Evolutionary conservation across 2,797 vertebrate genomes (phyloP).

Genomic region (Cirrhinus mrigala): DNA sequence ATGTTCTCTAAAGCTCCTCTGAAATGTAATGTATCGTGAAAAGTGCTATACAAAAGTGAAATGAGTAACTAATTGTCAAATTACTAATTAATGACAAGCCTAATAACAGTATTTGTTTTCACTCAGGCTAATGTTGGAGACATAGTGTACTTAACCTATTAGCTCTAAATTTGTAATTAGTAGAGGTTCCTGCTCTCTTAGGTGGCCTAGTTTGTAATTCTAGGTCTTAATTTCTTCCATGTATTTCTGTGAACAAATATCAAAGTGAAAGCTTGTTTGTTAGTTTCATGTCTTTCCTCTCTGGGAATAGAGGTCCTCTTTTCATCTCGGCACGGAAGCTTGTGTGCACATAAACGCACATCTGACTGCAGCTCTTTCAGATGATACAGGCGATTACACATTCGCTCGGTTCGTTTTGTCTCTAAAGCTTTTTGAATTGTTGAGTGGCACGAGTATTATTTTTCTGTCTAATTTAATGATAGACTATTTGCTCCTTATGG

Average conservation of each 20-base stretch:
- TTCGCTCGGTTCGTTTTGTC: constrained; percentile 46
- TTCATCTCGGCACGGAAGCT: constrained; percentile 42
- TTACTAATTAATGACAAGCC: background rate
- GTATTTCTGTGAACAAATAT: constrained; percentile 51
- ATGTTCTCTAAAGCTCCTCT: background rate
- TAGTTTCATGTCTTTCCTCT: constrained; percentile 65
- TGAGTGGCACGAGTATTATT: constrained; percentile 51
- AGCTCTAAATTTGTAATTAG: constrained; percentile 44
- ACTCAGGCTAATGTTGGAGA: constrained; percentile 4
- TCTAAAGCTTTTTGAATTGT: constrained; percentile 58
- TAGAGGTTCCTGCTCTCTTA: background rate
- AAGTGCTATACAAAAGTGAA: background rate
- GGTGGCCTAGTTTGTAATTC: constrained; percentile 28
- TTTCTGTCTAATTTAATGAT: constrained; percentile 51
- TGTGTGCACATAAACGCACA: constrained; percentile 2
- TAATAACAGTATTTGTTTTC: background rate
- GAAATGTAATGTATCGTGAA: background rate
- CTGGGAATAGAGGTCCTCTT: constrained; percentile 53
- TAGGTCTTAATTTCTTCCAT: constrained; percentile 44
- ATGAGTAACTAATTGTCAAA: background rate
- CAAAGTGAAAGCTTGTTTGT: constrained; percentile 56
- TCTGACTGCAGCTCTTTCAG: constrained; percentile 60
- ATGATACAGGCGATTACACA: constrained; percentile 63
- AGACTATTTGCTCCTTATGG: constrained; percentile 29
- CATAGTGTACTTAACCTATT: constrained; percentile 14